phyloP scores from a whole-genome alignment of 2,113 vertebrate genomes.

The Myrmecobius fasciatus region DNA sequence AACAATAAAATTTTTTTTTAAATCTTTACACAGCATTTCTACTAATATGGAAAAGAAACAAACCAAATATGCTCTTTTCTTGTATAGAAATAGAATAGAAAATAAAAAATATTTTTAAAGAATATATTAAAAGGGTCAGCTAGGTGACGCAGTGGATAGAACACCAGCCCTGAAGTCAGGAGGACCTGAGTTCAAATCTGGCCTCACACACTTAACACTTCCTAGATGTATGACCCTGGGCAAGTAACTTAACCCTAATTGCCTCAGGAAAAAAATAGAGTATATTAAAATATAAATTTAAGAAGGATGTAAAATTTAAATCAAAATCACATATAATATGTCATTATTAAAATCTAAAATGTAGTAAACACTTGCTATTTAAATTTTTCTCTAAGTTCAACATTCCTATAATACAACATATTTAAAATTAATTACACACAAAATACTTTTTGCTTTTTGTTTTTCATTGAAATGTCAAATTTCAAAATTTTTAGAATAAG shows the following conservation, averaged over 20 bases:
- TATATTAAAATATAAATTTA: not conserved
- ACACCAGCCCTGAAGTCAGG: too few species aligned
- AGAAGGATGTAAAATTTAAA: not conserved
- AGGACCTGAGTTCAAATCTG: too few species aligned
- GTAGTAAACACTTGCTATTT: not conserved
- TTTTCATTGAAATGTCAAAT: not conserved
- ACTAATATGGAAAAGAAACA: not conserved
- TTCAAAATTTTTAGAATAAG: not conserved
- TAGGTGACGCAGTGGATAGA: too few species aligned
- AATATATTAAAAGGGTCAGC: too few species aligned
- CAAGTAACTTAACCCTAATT: too few species aligned
- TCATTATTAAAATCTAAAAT: not conserved
- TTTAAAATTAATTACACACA: not conserved
- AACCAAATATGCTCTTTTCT: not conserved
- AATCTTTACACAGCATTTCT: not conserved
- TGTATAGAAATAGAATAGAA: not conserved
- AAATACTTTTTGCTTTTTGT: not conserved
- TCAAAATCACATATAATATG: not conserved
- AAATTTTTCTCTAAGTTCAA: not conserved
- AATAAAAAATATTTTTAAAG: not conserved
- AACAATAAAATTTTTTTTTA: too few species aligned
- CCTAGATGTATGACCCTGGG: too few species aligned
- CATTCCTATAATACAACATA: not conserved
- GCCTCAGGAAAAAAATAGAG: not conserved
- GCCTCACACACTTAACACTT: too few species aligned